phyloP scores from a whole-genome alignment of 2,888 invertebrate species.

The Ennomos erosarius region DNA sequence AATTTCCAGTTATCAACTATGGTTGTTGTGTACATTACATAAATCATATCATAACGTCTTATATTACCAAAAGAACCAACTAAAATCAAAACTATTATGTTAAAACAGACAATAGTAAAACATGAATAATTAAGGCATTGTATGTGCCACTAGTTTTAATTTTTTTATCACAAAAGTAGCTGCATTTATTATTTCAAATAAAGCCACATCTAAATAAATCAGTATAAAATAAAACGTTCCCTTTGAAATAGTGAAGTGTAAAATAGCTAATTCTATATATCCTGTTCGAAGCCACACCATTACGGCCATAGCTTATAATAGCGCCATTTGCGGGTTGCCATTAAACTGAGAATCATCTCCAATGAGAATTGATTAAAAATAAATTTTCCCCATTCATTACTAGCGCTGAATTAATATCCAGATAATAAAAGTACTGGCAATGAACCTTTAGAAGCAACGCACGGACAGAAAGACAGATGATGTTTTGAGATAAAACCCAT shows the following conservation, averaged over 20 bases:
- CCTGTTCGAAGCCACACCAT: constrained; percentile 15
- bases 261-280: constrained; percentile 24
- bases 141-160: too few relatives aligned
- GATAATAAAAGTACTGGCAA: constrained; percentile 41
- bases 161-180: too few relatives aligned
- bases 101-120: too few relatives aligned
- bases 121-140: too few relatives aligned
- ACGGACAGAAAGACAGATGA: constrained; percentile 53
- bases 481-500: constrained; percentile 63
- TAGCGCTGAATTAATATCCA: constrained; percentile 51
- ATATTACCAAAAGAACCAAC: too few relatives aligned
- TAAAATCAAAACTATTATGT: too few relatives aligned
- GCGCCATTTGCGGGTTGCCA: constrained; percentile 35
- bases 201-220: constrained; percentile 2
- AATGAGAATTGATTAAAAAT: constrained; percentile 40
- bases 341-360: constrained; percentile 33
- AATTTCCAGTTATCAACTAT: too few relatives aligned
- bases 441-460: constrained; percentile 25
- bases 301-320: constrained; percentile 35
- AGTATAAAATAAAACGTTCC: constrained; percentile 6
- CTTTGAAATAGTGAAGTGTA: constrained; percentile 12
- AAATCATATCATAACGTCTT: too few relatives aligned
- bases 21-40: too few relatives aligned
- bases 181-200: too few relatives aligned
- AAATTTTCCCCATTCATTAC: constrained; percentile 38